Percentiles rank a stretch among this genome's conserved stretches.
Conservation (phyloP, 2,888 invertebrate species). For the Seira ritae region DNA sequence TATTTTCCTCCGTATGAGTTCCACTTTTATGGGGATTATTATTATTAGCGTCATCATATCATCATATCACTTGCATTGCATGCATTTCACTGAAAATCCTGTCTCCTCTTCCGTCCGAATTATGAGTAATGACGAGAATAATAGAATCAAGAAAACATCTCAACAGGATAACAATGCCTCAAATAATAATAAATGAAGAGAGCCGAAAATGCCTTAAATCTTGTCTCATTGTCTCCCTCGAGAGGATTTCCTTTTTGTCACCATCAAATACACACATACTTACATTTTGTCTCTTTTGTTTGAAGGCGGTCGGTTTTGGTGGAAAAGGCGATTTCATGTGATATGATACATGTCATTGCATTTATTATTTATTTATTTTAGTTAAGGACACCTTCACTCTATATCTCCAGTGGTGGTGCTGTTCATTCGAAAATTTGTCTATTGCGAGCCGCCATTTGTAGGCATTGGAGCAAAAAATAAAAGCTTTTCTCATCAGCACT, state of each 20-base stretch:
- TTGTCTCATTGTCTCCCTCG: constrained; percentile 13
- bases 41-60: too few relatives aligned
- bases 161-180: constrained; percentile 40
- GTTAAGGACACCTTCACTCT: not conserved
- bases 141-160: constrained; percentile 31
- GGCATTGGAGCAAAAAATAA: too few relatives aligned
- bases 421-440: not conserved
- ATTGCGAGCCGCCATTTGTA: not conserved
- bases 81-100: constrained; percentile 23
- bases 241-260: not conserved
- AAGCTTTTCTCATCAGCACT: too few relatives aligned
- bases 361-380: not conserved
- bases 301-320: not conserved
- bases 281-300: not conserved
- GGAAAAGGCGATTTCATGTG: not conserved
- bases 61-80: not conserved
- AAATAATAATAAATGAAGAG: constrained; percentile 19
- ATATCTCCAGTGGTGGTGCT: not conserved
- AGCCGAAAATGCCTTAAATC: constrained; percentile 7
- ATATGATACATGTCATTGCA: constrained; percentile 6
- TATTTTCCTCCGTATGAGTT: too few relatives aligned
- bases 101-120: constrained; percentile 24
- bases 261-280: not conserved
- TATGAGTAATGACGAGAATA: constrained; percentile 36
- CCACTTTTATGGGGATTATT: too few relatives aligned